A percentile compares a stretch with the other conserved stretches of the same genome.
phyloP scores from a whole-genome alignment of 2,113 vertebrate species.

The Acrocephalus kingi region DNA sequence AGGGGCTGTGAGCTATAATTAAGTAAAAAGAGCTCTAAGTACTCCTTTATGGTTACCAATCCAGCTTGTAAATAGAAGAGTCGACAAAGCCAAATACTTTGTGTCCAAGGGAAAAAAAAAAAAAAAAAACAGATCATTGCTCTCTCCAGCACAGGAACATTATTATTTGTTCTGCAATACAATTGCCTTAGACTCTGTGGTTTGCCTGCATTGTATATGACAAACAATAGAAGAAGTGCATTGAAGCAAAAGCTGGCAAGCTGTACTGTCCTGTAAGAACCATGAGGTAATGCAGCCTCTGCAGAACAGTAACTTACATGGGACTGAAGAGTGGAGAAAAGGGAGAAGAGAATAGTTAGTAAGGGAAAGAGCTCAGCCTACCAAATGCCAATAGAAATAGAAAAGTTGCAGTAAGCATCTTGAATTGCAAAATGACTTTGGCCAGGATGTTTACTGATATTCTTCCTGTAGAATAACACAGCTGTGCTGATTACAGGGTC shows the following conservation, averaged over 20 bases:
- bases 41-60: background rate
- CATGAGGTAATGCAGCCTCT: background rate
- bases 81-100: slow-evolving; percentile 34
- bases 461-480: background rate
- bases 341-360: background rate
- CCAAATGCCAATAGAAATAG: background rate
- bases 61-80: slow-evolving; percentile 27
- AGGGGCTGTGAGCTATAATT: background rate
- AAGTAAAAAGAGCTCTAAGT: background rate
- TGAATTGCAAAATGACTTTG: background rate
- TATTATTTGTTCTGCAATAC: slow-evolving; percentile 4
- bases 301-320: background rate
- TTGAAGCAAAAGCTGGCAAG: slow-evolving; percentile 1
- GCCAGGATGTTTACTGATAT: background rate
- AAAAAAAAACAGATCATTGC: background rate
- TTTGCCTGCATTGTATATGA: background rate
- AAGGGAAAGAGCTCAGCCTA: background rate
- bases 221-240: background rate
- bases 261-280: background rate
- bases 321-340: background rate
- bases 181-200: background rate
- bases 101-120: background rate
- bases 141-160: background rate
- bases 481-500: background rate
- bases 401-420: background rate